Conservation (phyloP, 1,140 invertebrate genomes). For the Drosophila subpulchrella region DNA sequence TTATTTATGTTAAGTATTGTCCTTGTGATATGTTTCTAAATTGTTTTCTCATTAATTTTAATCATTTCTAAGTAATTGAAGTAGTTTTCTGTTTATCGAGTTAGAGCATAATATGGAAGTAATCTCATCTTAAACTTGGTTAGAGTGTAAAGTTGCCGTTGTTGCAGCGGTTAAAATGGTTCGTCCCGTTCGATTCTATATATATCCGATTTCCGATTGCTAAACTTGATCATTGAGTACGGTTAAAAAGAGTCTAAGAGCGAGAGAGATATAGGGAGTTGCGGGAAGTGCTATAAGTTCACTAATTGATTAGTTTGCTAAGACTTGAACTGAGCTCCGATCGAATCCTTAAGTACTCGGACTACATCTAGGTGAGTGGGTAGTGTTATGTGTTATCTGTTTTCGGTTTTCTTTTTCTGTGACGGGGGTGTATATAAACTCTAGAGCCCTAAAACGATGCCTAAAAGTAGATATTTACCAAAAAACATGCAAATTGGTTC, state of each 20-base stretch:
- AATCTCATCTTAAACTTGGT: slow-evolving; percentile 75
- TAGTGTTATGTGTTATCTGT: slow-evolving; percentile 4
- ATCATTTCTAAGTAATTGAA: slow-evolving; percentile 83
- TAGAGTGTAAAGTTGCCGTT: slow-evolving; percentile 73
- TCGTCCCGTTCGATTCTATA: slow-evolving; percentile 39
- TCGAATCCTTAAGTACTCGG: slow-evolving; percentile 25
- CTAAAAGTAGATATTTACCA: slow-evolving; percentile 71
- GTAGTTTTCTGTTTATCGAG: slow-evolving; percentile 78
- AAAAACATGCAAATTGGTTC: slow-evolving; percentile 83
- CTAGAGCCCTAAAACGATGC: slow-evolving; percentile 78
- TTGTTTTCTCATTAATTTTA: slow-evolving; percentile 81
- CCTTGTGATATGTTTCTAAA: slow-evolving; percentile 84
- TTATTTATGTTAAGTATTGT: slow-evolving; percentile 82
- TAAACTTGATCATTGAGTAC: slow-evolving; percentile 53
- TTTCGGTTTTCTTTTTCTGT: neutral
- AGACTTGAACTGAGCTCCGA: slow-evolving; percentile 72
- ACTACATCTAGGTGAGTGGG: slow-evolving; percentile 20
- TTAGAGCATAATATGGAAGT: slow-evolving; percentile 82
- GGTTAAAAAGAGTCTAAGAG: slow-evolving; percentile 72
- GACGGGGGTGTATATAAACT: slow-evolving; percentile 58
- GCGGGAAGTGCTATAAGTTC: slow-evolving; percentile 76
- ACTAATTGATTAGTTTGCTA: slow-evolving; percentile 78
- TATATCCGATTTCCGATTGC: slow-evolving; percentile 36
- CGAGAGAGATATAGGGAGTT: slow-evolving; percentile 63
- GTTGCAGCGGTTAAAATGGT: slow-evolving; percentile 60